These are phyloP conservation scores for Junonia oenone DNA, from an alignment of 2,888 invertebrate genomes.

Conservation along the genomic window DNA sequence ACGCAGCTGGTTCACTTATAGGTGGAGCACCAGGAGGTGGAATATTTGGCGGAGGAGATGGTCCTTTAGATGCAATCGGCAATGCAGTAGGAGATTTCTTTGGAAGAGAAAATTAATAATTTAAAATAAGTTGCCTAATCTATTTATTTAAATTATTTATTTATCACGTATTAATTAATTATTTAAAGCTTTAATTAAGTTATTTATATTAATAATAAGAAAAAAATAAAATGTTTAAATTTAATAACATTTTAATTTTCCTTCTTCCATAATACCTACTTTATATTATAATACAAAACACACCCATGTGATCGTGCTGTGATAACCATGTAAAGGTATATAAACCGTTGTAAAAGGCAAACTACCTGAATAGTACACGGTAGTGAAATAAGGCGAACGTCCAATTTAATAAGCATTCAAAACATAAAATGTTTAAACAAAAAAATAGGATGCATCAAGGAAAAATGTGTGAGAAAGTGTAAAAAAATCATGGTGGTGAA, in stretches of 20 bases:
- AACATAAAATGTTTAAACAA: background rate
- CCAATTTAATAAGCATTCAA: background rate
- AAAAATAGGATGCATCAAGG: background rate
- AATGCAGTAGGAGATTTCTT: slow-evolving; percentile 65
- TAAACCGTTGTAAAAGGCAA: slow-evolving; percentile 19
- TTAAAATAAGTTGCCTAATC: slow-evolving; percentile 29
- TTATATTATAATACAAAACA: background rate
- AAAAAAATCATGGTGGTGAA: slow-evolving; percentile 33
- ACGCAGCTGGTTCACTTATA: slow-evolving; percentile 33
- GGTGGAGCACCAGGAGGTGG: slow-evolving; percentile 31
- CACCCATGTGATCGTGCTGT: background rate
- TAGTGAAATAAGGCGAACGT: background rate
- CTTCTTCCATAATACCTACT: background rate
- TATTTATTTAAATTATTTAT: slow-evolving; percentile 5
- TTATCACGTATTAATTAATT: no score
- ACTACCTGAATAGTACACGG: background rate
- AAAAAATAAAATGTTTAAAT: background rate
- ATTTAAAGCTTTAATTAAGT: background rate
- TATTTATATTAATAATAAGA: background rate
- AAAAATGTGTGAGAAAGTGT: slow-evolving; percentile 51
- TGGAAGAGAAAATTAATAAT: slow-evolving; percentile 37
- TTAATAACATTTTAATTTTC: background rate
- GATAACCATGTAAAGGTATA: slow-evolving; percentile 7
- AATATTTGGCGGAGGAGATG: slow-evolving; percentile 40
- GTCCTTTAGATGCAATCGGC: slow-evolving; percentile 60